Evolutionary conservation across 2,797 vertebrate genomes (phyloP), one percentile per base, ranked within the genome.

Genomic region (Phrynocephalus vlangalii): DNA sequence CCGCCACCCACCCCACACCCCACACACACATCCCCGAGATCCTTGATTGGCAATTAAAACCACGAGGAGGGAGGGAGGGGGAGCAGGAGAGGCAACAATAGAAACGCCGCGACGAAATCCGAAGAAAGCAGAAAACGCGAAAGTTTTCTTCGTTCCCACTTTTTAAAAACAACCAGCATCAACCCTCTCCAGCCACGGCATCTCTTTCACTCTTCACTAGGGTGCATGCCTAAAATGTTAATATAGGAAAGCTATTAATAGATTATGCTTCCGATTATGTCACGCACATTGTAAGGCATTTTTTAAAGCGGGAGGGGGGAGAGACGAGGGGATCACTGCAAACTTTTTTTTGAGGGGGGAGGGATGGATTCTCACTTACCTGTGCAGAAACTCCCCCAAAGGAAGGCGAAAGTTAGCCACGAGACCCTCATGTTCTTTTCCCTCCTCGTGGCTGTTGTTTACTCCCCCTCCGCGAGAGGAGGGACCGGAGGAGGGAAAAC

Each of bases 381-480:
- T 97, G 98, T 97, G 96, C 98, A 98, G 92, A 98, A 98, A 98
- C 98, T 98, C 97, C 98, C 98, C 96, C 98, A 98, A 95, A 99
- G 98, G 96, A 99, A 97, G 96, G 98, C 98, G 97, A 99, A 98
- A 97, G 98, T 98, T 95, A 99, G 96, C 98, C 98, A 98, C 96
- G 97, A 97, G 96, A 97, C 98, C 96, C 97, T 98, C 99, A 99
- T 99, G 97, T 97, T 99, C 98, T 97, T 95, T 95, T 79, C 92
- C 89, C 91, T 71, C 87, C 93, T 94, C 90, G 79, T 93, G 93
- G 92, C 92, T 82, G 80, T 86, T 93, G 73, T 24, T 85, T 48
- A 84, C 3, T 80, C 88, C 90, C 66, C 86, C 89, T 89, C 90
- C 89, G 86, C 87, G n/a, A 67, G 48, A 66, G 95, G 95, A 79